A percentile compares a stretch with the other conserved stretches of the same genome.
Evolutionary conservation across 2,888 invertebrate genomes (phyloP).

Genomic region (Sipha maydis): DNA sequence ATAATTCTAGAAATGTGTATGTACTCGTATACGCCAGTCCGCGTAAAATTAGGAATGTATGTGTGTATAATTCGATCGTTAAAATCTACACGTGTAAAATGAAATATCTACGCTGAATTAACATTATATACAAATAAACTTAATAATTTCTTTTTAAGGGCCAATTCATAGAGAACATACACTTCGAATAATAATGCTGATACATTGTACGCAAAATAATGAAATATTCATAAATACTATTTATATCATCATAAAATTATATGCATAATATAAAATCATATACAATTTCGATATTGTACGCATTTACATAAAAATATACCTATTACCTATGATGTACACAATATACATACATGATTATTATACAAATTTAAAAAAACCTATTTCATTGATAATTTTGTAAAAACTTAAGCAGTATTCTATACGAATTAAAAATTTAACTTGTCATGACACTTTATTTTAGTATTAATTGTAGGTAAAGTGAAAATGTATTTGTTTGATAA

Average conservation of each 20-base stretch:
- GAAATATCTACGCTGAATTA: not conserved
- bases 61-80: constrained; percentile 27
- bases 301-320: too few relatives aligned
- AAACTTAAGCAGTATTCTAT: not conserved
- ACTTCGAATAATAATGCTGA: constrained; percentile 1
- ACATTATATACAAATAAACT: constrained; percentile 6
- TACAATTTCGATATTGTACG: not conserved
- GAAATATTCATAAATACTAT: constrained; percentile 18
- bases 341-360: too few relatives aligned
- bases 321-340: too few relatives aligned
- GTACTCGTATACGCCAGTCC: not conserved
- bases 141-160: constrained; percentile 15
- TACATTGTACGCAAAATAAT: not conserved
- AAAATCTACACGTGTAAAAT: constrained; percentile 1
- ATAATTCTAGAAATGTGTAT: constrained; percentile 19
- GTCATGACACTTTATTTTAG: not conserved
- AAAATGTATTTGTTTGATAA: not conserved
- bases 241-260: not conserved
- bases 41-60: not conserved
- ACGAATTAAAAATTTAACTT: not conserved
- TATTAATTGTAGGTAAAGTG: not conserved
- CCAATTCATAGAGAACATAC: not conserved
- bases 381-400: not conserved
- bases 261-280: not conserved
- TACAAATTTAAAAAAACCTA: not conserved